Conservation (phyloP, 2,888 invertebrate species). For the Bugulina stolonifera region DNA sequence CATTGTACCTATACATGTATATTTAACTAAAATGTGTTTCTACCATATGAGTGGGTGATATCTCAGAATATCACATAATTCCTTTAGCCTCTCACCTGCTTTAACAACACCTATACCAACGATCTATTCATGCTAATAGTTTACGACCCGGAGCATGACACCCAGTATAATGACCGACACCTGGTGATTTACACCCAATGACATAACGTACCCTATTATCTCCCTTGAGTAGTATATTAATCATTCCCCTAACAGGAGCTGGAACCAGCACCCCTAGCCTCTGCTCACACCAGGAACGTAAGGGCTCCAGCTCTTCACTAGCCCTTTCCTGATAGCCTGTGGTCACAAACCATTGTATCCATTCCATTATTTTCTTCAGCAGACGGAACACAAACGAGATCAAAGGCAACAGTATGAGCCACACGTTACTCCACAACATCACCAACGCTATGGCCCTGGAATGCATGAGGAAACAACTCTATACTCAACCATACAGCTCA, state of each 20-base stretch:
- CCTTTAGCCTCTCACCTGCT: too few relatives aligned
- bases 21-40: too few relatives aligned
- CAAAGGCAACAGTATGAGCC: conserved; percentile 71
- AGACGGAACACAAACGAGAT: conserved; percentile 71
- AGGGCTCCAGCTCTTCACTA: conserved; percentile 39
- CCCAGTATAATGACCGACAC: too few relatives aligned
- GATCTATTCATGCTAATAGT: too few relatives aligned
- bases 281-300: conserved; percentile 33
- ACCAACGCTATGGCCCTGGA: conserved; percentile 67
- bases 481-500: too few relatives aligned
- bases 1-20: too few relatives aligned
- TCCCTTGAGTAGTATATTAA: conserved; percentile 60
- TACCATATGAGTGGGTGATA: too few relatives aligned
- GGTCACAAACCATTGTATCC: conserved; percentile 16
- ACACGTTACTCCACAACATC: conserved; percentile 78
- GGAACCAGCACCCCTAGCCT: conserved; percentile 61
- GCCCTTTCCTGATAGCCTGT: conserved; percentile 45
- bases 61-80: too few relatives aligned
- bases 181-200: too few relatives aligned
- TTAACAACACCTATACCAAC: too few relatives aligned
- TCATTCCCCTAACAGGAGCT: conserved; percentile 69
- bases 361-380: conserved; percentile 5
- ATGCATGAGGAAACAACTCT: too few relatives aligned
- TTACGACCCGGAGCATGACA: too few relatives aligned
- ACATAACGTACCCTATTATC: conserved; percentile 49